Evolutionary conservation across 2,888 invertebrate genomes (phyloP).

Genomic region (Atherix ibis): DNA sequence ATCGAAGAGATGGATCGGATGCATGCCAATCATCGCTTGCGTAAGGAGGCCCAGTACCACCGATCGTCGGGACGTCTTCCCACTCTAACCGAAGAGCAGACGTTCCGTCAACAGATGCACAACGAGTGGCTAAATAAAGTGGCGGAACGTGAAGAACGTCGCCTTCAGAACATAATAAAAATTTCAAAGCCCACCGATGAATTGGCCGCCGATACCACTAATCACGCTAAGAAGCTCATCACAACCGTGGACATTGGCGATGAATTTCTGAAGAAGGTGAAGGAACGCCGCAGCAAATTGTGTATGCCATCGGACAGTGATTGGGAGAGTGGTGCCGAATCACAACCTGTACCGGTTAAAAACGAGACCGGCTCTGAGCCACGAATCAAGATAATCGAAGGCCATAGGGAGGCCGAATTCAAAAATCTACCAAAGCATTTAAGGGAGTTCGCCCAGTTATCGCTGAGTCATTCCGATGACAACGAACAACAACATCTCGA

Average conservation of each 20-base stretch:
- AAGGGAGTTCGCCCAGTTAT: constrained; percentile 59
- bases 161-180: constrained; percentile 65
- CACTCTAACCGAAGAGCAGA: constrained; percentile 51
- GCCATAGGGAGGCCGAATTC: constrained; percentile 41
- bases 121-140: constrained; percentile 68
- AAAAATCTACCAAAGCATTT: constrained; percentile 58
- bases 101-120: constrained; percentile 67
- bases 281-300: constrained; percentile 51
- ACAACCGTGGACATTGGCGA: constrained; percentile 39
- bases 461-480: no score
- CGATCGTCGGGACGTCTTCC: constrained; percentile 26
- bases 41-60: constrained; percentile 6
- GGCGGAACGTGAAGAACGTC: constrained; percentile 59
- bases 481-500: constrained; percentile 17
- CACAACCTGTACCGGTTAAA: constrained; percentile 29
- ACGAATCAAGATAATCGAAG: constrained; percentile 48
- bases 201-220: constrained; percentile 5
- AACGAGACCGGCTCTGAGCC: constrained; percentile 9
- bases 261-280: constrained; percentile 64
- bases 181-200: constrained; percentile 42
- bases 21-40: constrained; percentile 8
- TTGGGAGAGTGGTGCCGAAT: constrained; percentile 41
- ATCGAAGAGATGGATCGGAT: constrained; percentile 25
- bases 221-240: constrained; percentile 8
- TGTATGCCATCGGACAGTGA: constrained; percentile 49